Evolutionary conservation across 2,113 vertebrate species (phyloP).

Genomic region (Petrocephalus zakoni): DNA sequence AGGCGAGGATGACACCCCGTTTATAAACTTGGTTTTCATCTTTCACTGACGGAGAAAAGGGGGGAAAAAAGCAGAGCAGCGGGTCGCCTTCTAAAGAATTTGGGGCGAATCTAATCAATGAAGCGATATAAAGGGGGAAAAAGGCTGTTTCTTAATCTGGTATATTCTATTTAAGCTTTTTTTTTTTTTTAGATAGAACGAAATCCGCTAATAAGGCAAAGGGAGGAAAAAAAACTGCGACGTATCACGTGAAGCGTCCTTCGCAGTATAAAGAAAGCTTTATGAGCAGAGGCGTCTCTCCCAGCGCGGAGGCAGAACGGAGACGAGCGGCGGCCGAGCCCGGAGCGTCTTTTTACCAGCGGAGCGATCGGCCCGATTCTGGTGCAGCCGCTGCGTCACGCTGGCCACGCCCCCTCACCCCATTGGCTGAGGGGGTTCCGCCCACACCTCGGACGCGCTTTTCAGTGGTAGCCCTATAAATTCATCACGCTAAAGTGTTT

Average conservation of each 20-base stretch:
- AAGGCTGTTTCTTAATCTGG: not conserved
- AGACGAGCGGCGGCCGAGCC: not conserved
- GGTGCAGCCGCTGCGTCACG: not conserved
- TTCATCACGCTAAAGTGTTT: not conserved
- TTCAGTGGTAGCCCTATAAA: not conserved
- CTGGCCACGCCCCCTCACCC: slow-evolving; percentile 8
- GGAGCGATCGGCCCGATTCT: not conserved
- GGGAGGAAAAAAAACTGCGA: not conserved
- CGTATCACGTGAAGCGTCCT: not conserved
- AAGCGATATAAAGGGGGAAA: not conserved
- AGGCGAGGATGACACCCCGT: slow-evolving; percentile 64
- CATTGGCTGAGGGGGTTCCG: slow-evolving; percentile 46
- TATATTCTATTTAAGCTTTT: not conserved
- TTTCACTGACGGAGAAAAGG: not conserved
- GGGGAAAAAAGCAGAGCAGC: not conserved
- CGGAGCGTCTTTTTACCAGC: not conserved
- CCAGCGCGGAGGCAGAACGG: not conserved
- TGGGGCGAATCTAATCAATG: not conserved
- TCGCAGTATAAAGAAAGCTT: not conserved
- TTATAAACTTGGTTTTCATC: slow-evolving; percentile 72
- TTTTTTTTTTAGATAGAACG: too few relatives aligned
- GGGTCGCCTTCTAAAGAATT: not conserved
- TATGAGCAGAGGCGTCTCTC: not conserved
- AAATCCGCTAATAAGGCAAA: not conserved
- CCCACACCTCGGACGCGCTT: slow-evolving; percentile 12